These are phyloP conservation scores for Venturia canescens DNA, from an alignment of 1,140 invertebrate species.

Conservation along the genomic window DNA sequence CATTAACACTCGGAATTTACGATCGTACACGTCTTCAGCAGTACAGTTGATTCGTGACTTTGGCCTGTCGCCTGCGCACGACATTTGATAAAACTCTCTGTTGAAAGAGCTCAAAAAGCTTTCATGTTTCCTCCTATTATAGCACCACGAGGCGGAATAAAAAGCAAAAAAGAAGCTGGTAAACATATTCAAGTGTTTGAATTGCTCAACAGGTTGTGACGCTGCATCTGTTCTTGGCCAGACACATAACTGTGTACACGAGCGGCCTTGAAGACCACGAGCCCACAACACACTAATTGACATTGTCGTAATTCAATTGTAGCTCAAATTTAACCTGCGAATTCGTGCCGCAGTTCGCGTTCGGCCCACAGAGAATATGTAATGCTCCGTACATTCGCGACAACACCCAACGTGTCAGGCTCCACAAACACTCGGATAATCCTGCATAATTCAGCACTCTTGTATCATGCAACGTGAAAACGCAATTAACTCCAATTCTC, in stretches of 20 bases:
- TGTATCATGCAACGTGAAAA: no score
- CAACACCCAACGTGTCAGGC: neutral
- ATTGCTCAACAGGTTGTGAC: slow-evolving; percentile 13
- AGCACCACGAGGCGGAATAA: neutral
- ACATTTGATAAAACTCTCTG: neutral
- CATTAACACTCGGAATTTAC: slow-evolving; percentile 11
- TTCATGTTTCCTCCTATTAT: neutral
- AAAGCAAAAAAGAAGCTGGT: neutral
- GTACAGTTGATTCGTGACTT: neutral
- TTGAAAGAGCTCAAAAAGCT: slow-evolving; percentile 8
- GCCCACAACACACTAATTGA: slow-evolving; percentile 4
- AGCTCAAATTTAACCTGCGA: neutral
- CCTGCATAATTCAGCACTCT: no score
- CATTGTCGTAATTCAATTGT: slow-evolving; percentile 5
- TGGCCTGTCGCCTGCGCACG: neutral
- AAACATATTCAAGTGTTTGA: slow-evolving; percentile 5
- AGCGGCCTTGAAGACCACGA: neutral
- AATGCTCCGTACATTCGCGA: neutral
- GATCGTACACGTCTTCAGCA: neutral
- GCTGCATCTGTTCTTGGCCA: neutral
- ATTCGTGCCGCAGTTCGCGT: neutral
- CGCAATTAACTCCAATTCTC: no score
- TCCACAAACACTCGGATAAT: neutral
- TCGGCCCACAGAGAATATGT: neutral
- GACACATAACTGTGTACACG: neutral